Base-by-base conservation (phyloP, 1,140 invertebrate species). In the Penaeus chinensis region DNA sequence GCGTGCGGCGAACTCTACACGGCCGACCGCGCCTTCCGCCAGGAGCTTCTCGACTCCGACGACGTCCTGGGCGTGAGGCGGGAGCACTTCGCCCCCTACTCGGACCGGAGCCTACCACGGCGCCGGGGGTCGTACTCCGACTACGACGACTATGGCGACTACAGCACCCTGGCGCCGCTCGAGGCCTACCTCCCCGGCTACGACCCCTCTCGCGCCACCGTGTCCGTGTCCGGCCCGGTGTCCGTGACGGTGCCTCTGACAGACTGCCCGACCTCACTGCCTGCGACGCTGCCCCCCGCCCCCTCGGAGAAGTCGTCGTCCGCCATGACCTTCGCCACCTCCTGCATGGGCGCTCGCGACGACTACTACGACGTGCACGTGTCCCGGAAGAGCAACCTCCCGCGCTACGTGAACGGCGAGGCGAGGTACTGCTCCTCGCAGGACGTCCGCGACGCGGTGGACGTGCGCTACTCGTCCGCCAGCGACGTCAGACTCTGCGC, bases 1-100 rank as follows among this genome's bases (percentile, higher is more conserved):
- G 95, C 95, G 1, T 96, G 96, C 91, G 95, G 94, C 87, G 95
- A 96, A 79, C 95, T 96, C n/a, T 95, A 95, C 3, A 95, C 95
- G 7, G 93, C 93, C 69, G 95, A 96, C 91, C 95, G 95, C 11
- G 94, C 95, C 0, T 93, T 94, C 81, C 95, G 66, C 95, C 2
- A 93, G 93, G 81, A 94, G 95, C 92, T 95, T 95, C 0, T 89
- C 18, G 65, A 32, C 32, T 27, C 66, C 20, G 87, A 84, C 22
- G 87, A 81, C 3, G 81, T 63, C 22, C 80, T 87, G 27, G 80
- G 86, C 42, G 71, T 82, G 60, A 63, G 81, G 60, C 66, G 80
- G 32, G 80, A 82, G 24, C 62, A 74, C 19, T 22, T 87, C 3
- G 66, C 37, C 11, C 20, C 47, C 3, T 82, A 83, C 62, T 82